phyloP scores from a whole-genome alignment of 2,113 vertebrate genomes.

The Puffinus mauretanicus region DNA sequence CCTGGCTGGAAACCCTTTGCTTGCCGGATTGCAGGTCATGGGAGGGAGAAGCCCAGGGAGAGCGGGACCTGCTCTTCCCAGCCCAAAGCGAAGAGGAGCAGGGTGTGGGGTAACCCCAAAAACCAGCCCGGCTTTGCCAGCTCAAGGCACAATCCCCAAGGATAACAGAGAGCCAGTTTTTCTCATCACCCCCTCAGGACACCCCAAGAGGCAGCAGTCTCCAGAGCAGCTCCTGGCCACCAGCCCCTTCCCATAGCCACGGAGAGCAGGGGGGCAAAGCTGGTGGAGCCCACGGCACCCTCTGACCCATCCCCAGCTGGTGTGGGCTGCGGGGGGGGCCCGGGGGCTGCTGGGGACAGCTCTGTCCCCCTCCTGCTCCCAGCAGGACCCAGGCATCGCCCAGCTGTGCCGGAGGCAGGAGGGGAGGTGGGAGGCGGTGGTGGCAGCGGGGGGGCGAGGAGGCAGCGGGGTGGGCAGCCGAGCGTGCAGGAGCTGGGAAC shows the following conservation, averaged over 20 bases:
- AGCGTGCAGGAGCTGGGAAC: not conserved
- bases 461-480: not conserved
- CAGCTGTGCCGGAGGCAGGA: not conserved
- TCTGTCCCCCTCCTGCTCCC: not conserved
- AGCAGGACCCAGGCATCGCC: not conserved
- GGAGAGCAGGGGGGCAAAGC: not conserved
- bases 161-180: not conserved
- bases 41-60: not conserved
- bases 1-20: not conserved
- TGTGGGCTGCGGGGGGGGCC: rapidly evolving
- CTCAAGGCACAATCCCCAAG: not conserved
- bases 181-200: too few species aligned
- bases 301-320: not conserved
- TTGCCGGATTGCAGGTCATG: not conserved
- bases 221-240: not conserved
- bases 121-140: not conserved
- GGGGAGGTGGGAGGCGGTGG: rapidly evolving
- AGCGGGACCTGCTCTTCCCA: not conserved
- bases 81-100: not conserved
- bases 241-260: not conserved
- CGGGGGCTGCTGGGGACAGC: not conserved
- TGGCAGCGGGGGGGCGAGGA: not conserved
- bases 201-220: not conserved
- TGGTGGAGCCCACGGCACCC: not conserved
- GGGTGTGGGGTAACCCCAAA: not conserved